Conservation (phyloP, 2,797 vertebrate species). For the Mionectes olivaceus region DNA sequence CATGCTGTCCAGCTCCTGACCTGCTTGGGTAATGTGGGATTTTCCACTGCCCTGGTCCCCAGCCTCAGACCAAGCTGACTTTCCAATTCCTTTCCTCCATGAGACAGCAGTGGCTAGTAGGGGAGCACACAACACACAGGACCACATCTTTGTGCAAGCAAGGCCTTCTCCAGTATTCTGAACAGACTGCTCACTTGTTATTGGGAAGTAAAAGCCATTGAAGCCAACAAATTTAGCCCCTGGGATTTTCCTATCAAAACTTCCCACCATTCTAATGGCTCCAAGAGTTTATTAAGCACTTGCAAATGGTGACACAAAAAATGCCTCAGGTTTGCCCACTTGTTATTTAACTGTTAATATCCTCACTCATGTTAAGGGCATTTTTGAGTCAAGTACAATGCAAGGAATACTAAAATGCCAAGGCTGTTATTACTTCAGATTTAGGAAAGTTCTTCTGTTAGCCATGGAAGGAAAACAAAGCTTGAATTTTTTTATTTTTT, state of each 20-base stretch:
- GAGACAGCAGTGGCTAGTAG: rapidly evolving
- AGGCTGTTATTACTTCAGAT: background rate
- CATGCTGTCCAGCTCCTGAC: background rate
- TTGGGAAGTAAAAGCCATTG: background rate
- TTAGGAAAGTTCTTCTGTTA: background rate
- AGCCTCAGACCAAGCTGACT: background rate
- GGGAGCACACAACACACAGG: background rate
- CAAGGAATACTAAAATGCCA: background rate
- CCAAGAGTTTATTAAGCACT: background rate
- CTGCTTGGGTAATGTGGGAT: rapidly evolving
- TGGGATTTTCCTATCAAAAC: constrained; percentile 11
- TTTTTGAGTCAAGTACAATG: background rate
- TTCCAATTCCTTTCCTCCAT: background rate
- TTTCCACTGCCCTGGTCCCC: background rate
- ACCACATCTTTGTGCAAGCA: background rate
- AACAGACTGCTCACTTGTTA: background rate
- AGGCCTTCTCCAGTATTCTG: background rate
- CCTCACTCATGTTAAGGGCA: background rate
- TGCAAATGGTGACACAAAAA: constrained; percentile 16
- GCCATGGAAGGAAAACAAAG: background rate
- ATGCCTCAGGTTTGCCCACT: background rate
- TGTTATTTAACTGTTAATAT: background rate
- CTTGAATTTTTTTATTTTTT: background rate
- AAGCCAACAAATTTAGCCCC: background rate
- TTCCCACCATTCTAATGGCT: background rate